Base-by-base conservation (phyloP, 1,140 invertebrate genomes). In the Lasaia peninsularis region DNA sequence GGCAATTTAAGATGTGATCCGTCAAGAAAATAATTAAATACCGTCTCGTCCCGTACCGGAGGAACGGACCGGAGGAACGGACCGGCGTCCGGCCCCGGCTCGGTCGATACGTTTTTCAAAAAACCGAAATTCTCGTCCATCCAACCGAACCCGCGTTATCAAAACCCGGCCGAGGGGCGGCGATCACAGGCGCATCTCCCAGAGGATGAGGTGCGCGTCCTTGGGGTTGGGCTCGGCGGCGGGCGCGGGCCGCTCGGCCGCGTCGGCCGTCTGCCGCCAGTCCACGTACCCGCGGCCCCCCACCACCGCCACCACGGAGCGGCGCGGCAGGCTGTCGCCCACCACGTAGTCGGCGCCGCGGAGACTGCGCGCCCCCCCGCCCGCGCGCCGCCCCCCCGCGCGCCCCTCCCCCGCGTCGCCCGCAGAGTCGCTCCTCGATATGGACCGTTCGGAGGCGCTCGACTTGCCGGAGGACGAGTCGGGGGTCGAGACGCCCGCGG, bases 231-330 rank as follows among this genome's bases (percentile, higher is more conserved):
- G 87, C 10, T 89, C 78, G 0, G 78, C 76, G 49, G 82, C 80
- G 49, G 78, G 80, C 7, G 69, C 73, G 21, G 90, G 90, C 0
- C 86, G 65, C 44, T 90, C 90, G 3, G 82, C 73, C 8, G 88
- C 89, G 70, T 92, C 92, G 63, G 92, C 93, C 2, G 92, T 91
- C 68, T 95, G 94, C 28, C 94, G 87, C 92, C 94, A 96, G 86
- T 96, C 95, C 4, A 95, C 92, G 71, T 98, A 98, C 2, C 96
- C 96, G 7, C 95, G 91, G 4, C 96, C 96, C 4, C 96, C 96
- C 89, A 96, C 96, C 10, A 98, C 78, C 0, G 96, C 96, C 2
- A 98, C 92, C 21, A 97, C 93, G 0, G 96, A 97, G 60, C 95
- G 87, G 16, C 93, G 92, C 1, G 91, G 91, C 57, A 91, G 85